Conservation (phyloP, 2,797 vertebrate species). For the Mormyrus proboscirostris region DNA sequence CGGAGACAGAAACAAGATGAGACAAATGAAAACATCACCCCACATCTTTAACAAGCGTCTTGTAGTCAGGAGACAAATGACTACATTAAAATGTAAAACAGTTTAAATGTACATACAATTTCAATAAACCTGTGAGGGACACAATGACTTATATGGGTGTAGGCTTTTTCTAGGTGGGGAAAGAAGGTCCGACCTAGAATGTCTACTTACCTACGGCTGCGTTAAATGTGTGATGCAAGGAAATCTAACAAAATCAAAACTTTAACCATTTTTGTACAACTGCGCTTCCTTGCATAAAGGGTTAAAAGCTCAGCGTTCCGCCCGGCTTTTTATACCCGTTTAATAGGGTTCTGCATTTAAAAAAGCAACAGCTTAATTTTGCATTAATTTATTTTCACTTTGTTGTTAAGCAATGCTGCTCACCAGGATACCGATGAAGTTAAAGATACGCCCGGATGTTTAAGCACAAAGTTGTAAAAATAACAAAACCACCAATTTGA, state of each 20-base stretch:
- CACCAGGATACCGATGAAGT: neutral
- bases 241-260: neutral
- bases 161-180: neutral
- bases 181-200: neutral
- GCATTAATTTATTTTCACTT: neutral
- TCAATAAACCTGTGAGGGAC: slow-evolving; percentile 10
- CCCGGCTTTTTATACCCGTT: neutral
- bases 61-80: slow-evolving; percentile 26
- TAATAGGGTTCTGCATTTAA: neutral
- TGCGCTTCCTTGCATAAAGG: neutral
- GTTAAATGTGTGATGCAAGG: neutral
- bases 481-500: neutral
- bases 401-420: neutral
- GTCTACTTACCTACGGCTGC: neutral
- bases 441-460: neutral
- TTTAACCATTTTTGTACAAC: neutral
- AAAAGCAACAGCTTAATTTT: neutral
- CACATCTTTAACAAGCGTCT: slow-evolving; percentile 26
- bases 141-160: slow-evolving; percentile 12
- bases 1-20: slow-evolving; percentile 35
- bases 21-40: slow-evolving; percentile 30
- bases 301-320: neutral
- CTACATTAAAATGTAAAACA: slow-evolving; percentile 21
- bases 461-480: neutral
- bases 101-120: slow-evolving; percentile 23